Base-by-base conservation (phyloP, 1,140 invertebrate species). In the Himalopsyche phryganea region DNA sequence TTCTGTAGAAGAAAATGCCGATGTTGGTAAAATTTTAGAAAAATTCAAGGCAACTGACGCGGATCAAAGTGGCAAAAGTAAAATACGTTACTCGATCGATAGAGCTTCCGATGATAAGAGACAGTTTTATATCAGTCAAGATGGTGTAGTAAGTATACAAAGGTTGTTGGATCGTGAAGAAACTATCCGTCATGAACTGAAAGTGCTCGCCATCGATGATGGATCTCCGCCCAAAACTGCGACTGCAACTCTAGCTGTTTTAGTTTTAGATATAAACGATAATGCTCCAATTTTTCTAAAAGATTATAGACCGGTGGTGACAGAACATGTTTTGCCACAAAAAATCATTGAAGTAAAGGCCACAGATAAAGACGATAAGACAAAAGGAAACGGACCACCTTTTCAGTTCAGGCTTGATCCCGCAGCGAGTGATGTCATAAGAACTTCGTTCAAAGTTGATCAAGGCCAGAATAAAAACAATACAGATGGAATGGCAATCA, bases 241-340 rank as follows among this genome's bases (percentile, higher is more conserved):
- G 0, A 86, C 85, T 1, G 85, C 84, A 1, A 87, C 83, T 1
- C 69, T 89, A 10, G 81, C 79, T 0, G 81, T 88, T 0, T 77
- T 80, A 44, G 82, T 88, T 1, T 76, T 78, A 47, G 86, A 88
- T 69, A 81, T 88, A 18, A 88, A 88, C 65, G 87, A 89, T 61
- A 88, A 79, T 71, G 74, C 75, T 0, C 83, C 83, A 1, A 72
- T 68, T 4, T 80, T 84, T 63, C 69, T 75, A 0, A 71, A 83
- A 63, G 79, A 84, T 53, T 85, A 86, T 65, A 75, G 79, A 23
- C 85, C 85, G 1, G 80, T 85, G 7, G 69, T 86, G 10, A 76
- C 78, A 35, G 85, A 87, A 67, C 81, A 85, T 67, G 73, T 75
- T 9, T 71, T 80, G 49, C 79, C 83, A 40, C 70, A 79, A 65